Conservation (phyloP, 2,113 vertebrate genomes). For the Ptilorrhoa leucosticta region DNA sequence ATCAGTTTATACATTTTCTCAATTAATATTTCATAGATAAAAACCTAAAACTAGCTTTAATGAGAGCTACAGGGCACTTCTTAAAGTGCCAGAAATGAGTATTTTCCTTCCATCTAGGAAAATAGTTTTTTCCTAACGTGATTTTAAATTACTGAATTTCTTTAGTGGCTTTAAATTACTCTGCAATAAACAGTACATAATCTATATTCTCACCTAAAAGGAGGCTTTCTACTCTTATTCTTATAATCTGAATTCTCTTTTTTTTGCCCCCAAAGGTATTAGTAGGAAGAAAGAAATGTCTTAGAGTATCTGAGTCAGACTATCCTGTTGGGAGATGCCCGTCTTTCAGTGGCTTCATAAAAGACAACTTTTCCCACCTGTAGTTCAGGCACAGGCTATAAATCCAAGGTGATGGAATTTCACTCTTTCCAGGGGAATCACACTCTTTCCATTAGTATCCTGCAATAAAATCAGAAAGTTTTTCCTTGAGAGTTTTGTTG, state of each 20-base stretch:
- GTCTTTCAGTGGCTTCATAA: not conserved
- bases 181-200: not conserved
- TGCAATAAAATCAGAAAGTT: not conserved
- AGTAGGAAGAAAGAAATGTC: not conserved
- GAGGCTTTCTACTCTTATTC: not conserved
- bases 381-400: not conserved
- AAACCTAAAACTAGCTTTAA: not conserved
- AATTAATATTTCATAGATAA: constrained; percentile 26
- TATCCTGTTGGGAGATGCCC: not conserved
- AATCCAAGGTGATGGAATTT: not conserved
- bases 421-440: not conserved
- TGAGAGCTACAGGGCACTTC: not conserved
- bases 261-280: not conserved
- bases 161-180: not conserved
- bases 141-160: not conserved
- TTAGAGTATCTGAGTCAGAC: not conserved
- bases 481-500: not conserved
- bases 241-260: not conserved
- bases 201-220: not conserved
- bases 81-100: not conserved
- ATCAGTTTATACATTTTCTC: constrained; percentile 33
- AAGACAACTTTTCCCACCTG: not conserved
- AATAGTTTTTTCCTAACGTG: not conserved
- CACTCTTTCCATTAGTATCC: not conserved
- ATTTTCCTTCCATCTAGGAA: not conserved